Evolutionary conservation across 1,140 invertebrate genomes (phyloP).

Genomic region (Panagrolaimus sp.): DNA sequence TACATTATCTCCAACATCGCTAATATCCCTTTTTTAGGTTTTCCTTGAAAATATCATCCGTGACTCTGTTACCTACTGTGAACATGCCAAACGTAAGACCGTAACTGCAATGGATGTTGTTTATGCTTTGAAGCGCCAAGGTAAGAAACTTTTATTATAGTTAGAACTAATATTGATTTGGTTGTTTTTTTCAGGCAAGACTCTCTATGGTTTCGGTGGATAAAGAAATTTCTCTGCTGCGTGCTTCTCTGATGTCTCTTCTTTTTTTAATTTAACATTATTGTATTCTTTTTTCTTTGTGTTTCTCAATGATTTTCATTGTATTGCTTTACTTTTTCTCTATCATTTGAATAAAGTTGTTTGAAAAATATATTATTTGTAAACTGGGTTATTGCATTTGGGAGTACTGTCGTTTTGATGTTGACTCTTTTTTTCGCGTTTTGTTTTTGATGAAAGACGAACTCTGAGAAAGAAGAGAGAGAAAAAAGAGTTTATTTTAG

Average conservation of each 20-base stretch:
- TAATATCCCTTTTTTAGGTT: constrained; percentile 66
- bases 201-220: constrained; percentile 13
- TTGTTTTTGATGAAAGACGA: too few species aligned
- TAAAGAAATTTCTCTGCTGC: background rate
- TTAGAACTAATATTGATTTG: background rate
- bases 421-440: too few species aligned
- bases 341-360: background rate
- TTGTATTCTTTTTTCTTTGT: background rate
- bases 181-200: constrained; percentile 4
- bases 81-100: constrained; percentile 15
- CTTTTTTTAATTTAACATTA: background rate
- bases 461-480: too few species aligned
- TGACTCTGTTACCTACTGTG: constrained; percentile 66
- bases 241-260: background rate
- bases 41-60: constrained; percentile 76
- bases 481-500: too few species aligned
- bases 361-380: background rate
- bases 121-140: constrained; percentile 12
- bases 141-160: background rate
- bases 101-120: constrained; percentile 13
- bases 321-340: background rate
- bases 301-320: background rate
- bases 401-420: too few species aligned
- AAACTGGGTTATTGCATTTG: too few species aligned
- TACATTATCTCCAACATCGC: constrained; percentile 74